Evolutionary conservation across 1,140 invertebrate species (phyloP).

Genomic region (Atta texana): DNA sequence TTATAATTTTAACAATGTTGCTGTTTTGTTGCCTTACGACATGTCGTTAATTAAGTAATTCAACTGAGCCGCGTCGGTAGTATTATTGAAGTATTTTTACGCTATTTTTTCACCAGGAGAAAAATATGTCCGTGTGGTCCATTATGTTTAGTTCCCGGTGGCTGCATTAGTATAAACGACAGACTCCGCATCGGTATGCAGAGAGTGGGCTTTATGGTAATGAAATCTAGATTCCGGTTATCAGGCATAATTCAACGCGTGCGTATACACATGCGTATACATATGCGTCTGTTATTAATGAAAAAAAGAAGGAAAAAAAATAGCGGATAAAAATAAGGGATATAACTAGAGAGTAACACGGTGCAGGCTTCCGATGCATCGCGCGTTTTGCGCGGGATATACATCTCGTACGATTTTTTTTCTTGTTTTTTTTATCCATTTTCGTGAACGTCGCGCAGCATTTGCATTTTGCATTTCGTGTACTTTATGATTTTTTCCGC

Average conservation of each 20-base stretch:
- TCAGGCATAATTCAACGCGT: conserved; percentile 49
- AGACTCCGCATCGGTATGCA: conserved; percentile 50
- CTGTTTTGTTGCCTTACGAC: not conserved
- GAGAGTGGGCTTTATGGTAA: conserved; percentile 66
- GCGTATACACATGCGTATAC: not conserved
- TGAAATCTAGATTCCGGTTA: conserved; percentile 74
- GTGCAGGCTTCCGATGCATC: conserved; percentile 59
- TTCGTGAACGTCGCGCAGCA: conserved; percentile 75
- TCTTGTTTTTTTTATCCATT: conserved; percentile 72
- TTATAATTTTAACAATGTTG: not conserved
- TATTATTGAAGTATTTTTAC: not conserved
- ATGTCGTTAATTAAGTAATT: conserved; percentile 35
- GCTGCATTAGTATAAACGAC: conserved; percentile 67
- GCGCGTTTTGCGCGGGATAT: conserved; percentile 75
- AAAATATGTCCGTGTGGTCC: not conserved
- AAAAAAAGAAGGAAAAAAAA: not conserved
- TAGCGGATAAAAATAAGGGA: not conserved
- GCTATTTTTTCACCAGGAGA: not conserved
- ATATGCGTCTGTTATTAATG: conserved; percentile 35
- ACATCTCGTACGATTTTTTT: conserved; percentile 40
- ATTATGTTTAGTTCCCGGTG: conserved; percentile 37
- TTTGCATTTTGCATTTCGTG: conserved; percentile 81
- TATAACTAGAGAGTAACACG: conserved; percentile 16
- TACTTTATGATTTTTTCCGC: conserved; percentile 81
- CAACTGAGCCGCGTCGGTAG: not conserved